Conservation (phyloP, 30 jellyfish, hydroid and myxozoan species). For the Catostylus mosaicus region DNA sequence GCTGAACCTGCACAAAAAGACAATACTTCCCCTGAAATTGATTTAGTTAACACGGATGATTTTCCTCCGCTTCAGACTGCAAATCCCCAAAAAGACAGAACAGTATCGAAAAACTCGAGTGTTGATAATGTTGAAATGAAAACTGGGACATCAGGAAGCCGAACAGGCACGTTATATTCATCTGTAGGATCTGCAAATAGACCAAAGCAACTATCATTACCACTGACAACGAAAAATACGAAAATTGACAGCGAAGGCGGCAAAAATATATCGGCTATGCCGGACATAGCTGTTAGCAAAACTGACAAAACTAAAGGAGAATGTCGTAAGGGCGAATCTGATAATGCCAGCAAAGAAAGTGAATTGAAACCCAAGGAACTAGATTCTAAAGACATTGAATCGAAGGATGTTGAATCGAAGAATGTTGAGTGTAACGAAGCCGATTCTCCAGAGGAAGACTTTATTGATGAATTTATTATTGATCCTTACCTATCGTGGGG, state of each 20-base stretch:
- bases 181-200: not conserved
- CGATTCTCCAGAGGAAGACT: conserved; percentile 20
- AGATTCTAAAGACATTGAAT: not conserved
- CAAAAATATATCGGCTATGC: conserved; percentile 12
- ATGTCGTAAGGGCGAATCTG: not conserved
- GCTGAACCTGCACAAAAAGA: not conserved
- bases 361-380: not conserved
- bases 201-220: not conserved
- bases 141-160: not conserved
- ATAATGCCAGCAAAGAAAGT: not conserved
- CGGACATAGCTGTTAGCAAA: conserved; percentile 19
- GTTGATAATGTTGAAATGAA: conserved; percentile 1
- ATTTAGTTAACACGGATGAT: conserved; percentile 16
- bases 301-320: not conserved
- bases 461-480: conserved; percentile 33
- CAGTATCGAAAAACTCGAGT: not conserved
- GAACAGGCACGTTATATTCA: not conserved
- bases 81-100: not conserved
- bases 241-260: not conserved
- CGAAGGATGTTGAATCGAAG: not conserved
- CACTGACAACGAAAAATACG: not conserved
- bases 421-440: not conserved
- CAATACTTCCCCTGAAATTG: not conserved
- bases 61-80: conserved; percentile 51
- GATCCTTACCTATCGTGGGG: conserved; percentile 61